Evolutionary conservation across 2,888 invertebrate species (phyloP).

Genomic region (Ephialtes manifestator): DNA sequence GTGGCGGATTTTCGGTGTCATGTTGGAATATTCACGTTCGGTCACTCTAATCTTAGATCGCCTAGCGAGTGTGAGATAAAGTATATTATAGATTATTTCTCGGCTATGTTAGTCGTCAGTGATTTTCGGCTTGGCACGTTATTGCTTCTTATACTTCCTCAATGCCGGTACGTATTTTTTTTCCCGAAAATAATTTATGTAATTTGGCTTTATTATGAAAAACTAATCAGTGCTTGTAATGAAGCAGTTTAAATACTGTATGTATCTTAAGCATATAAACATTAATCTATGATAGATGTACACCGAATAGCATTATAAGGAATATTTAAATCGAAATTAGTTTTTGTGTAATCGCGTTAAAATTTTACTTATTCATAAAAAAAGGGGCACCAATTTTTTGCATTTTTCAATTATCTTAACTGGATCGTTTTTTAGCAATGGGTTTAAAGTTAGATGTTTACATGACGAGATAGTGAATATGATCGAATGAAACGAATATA

Average conservation of each 20-base stretch:
- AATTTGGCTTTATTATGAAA: neutral
- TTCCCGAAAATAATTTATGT: neutral
- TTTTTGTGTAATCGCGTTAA: neutral
- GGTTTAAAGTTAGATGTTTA: too few relatives aligned
- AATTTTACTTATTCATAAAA: too few relatives aligned
- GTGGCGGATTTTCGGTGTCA: conserved; percentile 1
- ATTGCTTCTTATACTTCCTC: conserved; percentile 8
- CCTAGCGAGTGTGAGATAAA: conserved; percentile 6
- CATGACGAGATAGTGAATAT: too few relatives aligned
- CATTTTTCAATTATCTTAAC: too few relatives aligned
- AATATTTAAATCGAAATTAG: neutral
- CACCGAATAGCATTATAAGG: neutral
- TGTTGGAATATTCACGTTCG: conserved; percentile 4
- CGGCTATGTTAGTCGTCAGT: neutral
- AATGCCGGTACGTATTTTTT: conserved; percentile 6
- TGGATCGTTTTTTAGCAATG: too few relatives aligned
- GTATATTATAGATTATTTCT: conserved; percentile 20
- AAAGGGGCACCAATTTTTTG: too few relatives aligned
- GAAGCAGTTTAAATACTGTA: neutral
- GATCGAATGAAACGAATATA: too few relatives aligned
- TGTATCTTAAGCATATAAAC: neutral
- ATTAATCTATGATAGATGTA: neutral
- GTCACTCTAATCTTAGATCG: conserved; percentile 22
- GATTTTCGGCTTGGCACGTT: conserved; percentile 13
- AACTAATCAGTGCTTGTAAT: neutral